Evolutionary conservation across 2,888 invertebrate species (phyloP).

Genomic region (Drosophila acutilabella): DNA sequence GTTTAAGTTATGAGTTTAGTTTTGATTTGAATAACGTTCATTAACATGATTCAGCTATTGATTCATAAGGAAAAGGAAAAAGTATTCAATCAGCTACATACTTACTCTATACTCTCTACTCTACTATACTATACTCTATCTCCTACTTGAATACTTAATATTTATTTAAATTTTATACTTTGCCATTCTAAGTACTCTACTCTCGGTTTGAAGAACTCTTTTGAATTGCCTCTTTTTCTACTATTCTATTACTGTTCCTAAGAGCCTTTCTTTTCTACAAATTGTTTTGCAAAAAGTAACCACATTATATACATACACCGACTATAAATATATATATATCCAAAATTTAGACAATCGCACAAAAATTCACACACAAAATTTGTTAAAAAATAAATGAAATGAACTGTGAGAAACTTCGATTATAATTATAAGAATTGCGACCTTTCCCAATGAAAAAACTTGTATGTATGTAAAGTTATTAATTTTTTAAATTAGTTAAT

Average conservation of each 20-base stretch:
- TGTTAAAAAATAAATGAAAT: slow-evolving; percentile 41
- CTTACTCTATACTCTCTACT: slow-evolving; percentile 22
- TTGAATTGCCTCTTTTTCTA: slow-evolving; percentile 59
- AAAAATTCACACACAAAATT: slow-evolving; percentile 66
- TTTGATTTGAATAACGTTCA: slow-evolving; percentile 15
- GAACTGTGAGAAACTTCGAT: slow-evolving; percentile 51
- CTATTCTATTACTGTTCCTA: slow-evolving; percentile 32
- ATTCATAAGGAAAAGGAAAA: slow-evolving; percentile 49
- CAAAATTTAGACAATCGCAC: slow-evolving; percentile 63
- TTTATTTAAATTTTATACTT: slow-evolving; percentile 38
- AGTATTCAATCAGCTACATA: slow-evolving; percentile 50
- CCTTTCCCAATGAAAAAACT: slow-evolving; percentile 38
- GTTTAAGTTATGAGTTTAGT: slow-evolving; percentile 5
- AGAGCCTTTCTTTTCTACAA: slow-evolving; percentile 45
- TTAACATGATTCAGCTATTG: slow-evolving; percentile 29
- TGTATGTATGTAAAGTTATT: slow-evolving; percentile 78
- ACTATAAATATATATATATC: slow-evolving; percentile 22
- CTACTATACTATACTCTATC: slow-evolving; percentile 15
- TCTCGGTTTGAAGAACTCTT: slow-evolving; percentile 44
- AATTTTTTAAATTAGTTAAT: slow-evolving; percentile 37
- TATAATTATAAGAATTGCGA: slow-evolving; percentile 60
- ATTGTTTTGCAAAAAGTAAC: slow-evolving; percentile 67
- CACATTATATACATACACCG: slow-evolving; percentile 75
- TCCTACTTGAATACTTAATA: slow-evolving; percentile 6
- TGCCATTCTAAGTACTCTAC: slow-evolving; percentile 38